A percentile compares a stretch with the other conserved stretches of the same genome.
These are phyloP conservation scores for Dicentrarchus labrax DNA, from an alignment of 2,113 vertebrate genomes.

Conservation along the genomic window DNA sequence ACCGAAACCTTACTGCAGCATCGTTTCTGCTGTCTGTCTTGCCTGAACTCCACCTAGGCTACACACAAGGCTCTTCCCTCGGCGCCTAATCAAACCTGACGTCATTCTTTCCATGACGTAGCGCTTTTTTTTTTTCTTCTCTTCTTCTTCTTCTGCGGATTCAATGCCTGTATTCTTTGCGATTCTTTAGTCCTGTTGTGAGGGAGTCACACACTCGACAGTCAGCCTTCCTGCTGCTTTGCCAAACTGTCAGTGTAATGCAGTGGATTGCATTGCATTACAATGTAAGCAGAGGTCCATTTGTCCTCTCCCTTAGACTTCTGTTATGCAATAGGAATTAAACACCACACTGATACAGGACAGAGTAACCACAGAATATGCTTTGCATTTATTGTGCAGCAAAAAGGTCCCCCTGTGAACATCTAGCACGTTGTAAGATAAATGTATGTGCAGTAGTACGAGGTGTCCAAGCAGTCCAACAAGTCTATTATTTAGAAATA, in stretches of 20 bases:
- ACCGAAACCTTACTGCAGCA: conserved; percentile 40
- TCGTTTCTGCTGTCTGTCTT: conserved; percentile 39
- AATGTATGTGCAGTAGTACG: no score
- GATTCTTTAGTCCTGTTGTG: conserved; percentile 38
- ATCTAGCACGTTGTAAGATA: background rate
- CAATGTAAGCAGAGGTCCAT: conserved; percentile 7
- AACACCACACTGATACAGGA: background rate
- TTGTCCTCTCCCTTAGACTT: background rate
- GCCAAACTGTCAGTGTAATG: conserved; percentile 33
- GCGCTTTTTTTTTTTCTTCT: conserved; percentile 57
- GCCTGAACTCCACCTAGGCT: conserved; percentile 73
- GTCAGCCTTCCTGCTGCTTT: background rate
- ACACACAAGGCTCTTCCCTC: conserved; percentile 78
- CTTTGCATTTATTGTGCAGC: background rate
- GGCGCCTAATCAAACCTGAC: conserved; percentile 86
- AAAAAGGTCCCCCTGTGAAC: background rate
- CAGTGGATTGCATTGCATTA: conserved; percentile 33
- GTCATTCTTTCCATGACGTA: conserved; percentile 90
- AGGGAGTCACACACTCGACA: conserved; percentile 33
- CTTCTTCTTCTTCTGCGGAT: conserved; percentile 42
- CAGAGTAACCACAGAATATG: background rate
- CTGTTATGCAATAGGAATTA: background rate
- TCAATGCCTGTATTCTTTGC: conserved; percentile 75
- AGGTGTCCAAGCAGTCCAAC: background rate
- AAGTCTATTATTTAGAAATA: background rate